phyloP scores from a whole-genome alignment of 2,797 vertebrate species.

The Coranthus polyacanthus region DNA sequence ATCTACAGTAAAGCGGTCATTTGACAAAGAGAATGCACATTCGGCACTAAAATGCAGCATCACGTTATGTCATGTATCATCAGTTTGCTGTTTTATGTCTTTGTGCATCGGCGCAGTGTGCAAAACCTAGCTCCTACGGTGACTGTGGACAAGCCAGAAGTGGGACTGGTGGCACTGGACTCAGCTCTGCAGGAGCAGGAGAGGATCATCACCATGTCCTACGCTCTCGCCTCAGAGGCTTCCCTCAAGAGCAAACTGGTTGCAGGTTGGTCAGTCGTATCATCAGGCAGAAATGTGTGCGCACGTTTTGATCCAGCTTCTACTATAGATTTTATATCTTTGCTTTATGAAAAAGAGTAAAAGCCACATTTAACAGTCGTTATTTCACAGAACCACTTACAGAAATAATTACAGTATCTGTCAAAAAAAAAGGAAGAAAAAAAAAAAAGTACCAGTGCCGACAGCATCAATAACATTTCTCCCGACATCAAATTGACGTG shows the following conservation, averaged over 20 bases:
- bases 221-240: slow-evolving; percentile 96
- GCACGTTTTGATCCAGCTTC: background rate
- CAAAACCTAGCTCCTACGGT: slow-evolving; percentile 88
- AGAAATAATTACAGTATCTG: slow-evolving; percentile 48
- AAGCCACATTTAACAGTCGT: slow-evolving; percentile 8
- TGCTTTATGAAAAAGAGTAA: slow-evolving; percentile 20
- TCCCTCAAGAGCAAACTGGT: slow-evolving; percentile 97
- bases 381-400: slow-evolving; percentile 39
- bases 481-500: slow-evolving; percentile 52
- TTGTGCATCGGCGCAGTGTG: slow-evolving; percentile 81
- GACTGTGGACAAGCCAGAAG: slow-evolving; percentile 85
- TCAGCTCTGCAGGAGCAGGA: slow-evolving; percentile 94
- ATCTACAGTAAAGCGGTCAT: background rate
- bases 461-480: slow-evolving; percentile 52
- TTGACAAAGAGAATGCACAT: no score
- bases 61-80: background rate
- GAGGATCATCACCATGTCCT: slow-evolving; percentile 97
- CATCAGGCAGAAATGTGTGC: background rate
- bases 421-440: slow-evolving; percentile 1
- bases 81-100: slow-evolving; percentile 13
- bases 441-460: slow-evolving; percentile 2
- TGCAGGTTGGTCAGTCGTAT: slow-evolving; percentile 87
- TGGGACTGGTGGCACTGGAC: slow-evolving; percentile 84
- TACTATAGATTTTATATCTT: slow-evolving; percentile 21
- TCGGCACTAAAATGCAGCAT: background rate